Evolutionary conservation across 2,113 vertebrate genomes (phyloP), one percentile per base, ranked within the genome.

Genomic region (Gadus chalcogrammus): DNA sequence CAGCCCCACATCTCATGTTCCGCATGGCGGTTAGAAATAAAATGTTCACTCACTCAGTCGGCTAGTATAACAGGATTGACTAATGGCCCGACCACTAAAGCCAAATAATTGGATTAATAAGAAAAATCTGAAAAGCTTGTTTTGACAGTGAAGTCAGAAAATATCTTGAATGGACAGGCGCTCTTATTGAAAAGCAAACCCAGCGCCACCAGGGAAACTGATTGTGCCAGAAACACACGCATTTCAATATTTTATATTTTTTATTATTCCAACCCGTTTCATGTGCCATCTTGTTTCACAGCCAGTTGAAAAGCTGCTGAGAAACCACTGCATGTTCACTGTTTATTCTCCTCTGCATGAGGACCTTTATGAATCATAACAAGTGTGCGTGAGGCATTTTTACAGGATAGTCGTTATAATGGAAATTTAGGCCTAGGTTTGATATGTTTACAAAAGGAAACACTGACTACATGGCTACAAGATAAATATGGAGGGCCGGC

Each of bases 231-330:
- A 88, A 88, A 84, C 79, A 88, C 89, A 88, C 82, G 87, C 85
- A 83, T 61, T 69, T 20, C 1, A 16, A 76, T 77, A 75, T 88
- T 48, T 68, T 66, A 64, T 65, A 75, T 69, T 75, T 88, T 86
- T 87, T 89, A 90, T 88, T 85, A 89, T 81, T 89, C 78, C 81
- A 88, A 64, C 75, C 79, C 76, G 79, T 85, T 91, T 87, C 78
- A 90, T 90, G 87, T 88, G 68, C 82, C 75, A 72, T 84, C 82
- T 83, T 75, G 83, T 90, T 92, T 90, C 86, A 90, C 82, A 86
- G 88, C 86, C 88, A 90, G 85, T 89, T 90, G 84, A 77, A 84
- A 62, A 77, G 77, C 83, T 88, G 82, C 85, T 86, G 91, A 88
- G 82, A 87, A 91, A 85, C 61, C 80, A 79, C 76, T 76, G 78